Evolutionary conservation across 1,140 invertebrate genomes (phyloP).

Genomic region (Ips typographus): DNA sequence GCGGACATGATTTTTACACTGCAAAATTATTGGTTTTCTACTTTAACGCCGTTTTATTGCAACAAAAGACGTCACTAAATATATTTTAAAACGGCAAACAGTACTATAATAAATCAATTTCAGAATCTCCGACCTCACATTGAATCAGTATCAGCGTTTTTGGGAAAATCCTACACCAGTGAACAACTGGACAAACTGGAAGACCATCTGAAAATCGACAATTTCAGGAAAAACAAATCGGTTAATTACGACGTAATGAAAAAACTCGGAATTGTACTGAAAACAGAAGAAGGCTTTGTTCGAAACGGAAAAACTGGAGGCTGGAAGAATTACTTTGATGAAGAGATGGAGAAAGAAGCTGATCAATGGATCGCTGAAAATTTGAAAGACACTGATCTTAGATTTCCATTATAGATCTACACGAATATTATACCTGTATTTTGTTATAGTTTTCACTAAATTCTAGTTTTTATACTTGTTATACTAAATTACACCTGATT

Average conservation of each 20-base stretch:
- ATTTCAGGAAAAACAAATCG: constrained; percentile 67
- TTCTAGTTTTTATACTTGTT: neutral
- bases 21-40: too few relatives aligned
- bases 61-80: too few relatives aligned
- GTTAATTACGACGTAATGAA: constrained; percentile 35
- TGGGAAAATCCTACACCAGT: constrained; percentile 58
- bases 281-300: constrained; percentile 34
- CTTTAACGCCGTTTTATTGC: too few relatives aligned
- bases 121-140: constrained; percentile 61
- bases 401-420: constrained; percentile 30
- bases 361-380: constrained; percentile 43
- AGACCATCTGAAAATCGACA: constrained; percentile 69
- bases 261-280: constrained; percentile 29
- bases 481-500: too few relatives aligned
- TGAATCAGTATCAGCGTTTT: constrained; percentile 59
- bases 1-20: too few relatives aligned
- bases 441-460: neutral
- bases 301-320: constrained; percentile 39
- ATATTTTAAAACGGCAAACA: too few relatives aligned
- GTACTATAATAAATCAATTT: constrained; percentile 25
- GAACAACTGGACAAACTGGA: constrained; percentile 58
- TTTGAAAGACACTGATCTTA: constrained; percentile 33
- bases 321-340: constrained; percentile 41
- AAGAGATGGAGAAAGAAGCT: constrained; percentile 33
- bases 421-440: neutral